Percentiles rank a stretch among this genome's conserved stretches.
These are phyloP conservation scores for Setipinna tenuifilis DNA, from an alignment of 2,797 vertebrate genomes.

Conservation along the genomic window DNA sequence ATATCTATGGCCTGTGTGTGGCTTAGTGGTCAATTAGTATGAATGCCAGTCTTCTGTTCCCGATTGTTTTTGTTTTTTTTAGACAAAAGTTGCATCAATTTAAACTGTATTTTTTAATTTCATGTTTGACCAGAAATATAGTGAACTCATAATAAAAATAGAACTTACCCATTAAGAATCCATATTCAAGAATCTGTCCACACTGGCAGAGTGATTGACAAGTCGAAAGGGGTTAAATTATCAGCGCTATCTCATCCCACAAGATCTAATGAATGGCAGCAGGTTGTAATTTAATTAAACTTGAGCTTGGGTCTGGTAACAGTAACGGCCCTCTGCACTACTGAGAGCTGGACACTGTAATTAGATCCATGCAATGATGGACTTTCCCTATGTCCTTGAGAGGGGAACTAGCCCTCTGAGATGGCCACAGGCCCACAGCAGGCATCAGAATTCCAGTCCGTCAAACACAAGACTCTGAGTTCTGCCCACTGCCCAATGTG, in stretches of 20 bases:
- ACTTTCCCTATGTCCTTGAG: background rate
- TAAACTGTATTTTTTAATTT: no score
- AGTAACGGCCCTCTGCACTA: constrained; percentile 26
- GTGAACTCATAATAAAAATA: no score
- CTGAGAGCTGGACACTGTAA: constrained; percentile 9
- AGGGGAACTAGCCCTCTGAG: constrained; percentile 6
- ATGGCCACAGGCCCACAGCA: background rate
- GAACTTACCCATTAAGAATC: no score
- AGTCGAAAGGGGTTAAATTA: background rate
- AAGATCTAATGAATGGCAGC: background rate
- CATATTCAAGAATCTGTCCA: background rate
- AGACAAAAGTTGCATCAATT: no score
- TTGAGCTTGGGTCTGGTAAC: constrained; percentile 30
- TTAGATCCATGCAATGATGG: constrained; percentile 26
- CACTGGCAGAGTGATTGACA: background rate
- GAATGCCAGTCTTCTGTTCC: no score
- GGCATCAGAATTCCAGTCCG: background rate
- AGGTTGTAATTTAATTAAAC: constrained; percentile 34
- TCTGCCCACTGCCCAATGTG: background rate
- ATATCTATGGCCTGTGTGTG: no score
- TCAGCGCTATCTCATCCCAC: background rate
- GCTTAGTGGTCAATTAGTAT: no score
- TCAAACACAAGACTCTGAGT: background rate
- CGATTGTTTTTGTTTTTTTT: no score
- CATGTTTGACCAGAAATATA: no score